These are phyloP conservation scores for Aldabrachelys gigantea DNA, from an alignment of 2,113 vertebrate genomes.

Conservation along the genomic window DNA sequence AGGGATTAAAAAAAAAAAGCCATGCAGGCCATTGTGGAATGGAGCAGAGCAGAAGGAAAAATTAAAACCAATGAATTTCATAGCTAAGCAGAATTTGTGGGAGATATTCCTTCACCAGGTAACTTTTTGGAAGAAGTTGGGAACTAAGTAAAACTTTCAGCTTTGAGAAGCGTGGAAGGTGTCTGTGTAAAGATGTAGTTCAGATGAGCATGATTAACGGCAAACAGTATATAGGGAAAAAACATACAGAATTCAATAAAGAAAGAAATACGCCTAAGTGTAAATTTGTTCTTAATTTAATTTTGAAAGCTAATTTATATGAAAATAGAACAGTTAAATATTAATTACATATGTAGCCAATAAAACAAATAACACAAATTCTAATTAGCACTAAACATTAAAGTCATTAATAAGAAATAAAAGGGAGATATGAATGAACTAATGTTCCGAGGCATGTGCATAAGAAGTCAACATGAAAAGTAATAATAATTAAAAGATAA, in stretches of 20 bases:
- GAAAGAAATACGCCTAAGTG: not conserved
- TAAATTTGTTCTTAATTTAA: not conserved
- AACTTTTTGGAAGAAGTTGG: not conserved
- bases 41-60: not conserved
- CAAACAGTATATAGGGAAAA: accelerated
- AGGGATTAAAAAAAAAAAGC: not conserved
- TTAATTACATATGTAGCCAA: not conserved
- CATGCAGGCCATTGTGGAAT: not conserved
- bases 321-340: not conserved
- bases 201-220: not conserved
- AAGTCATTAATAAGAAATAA: not conserved
- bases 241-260: not conserved
- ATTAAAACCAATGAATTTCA: accelerated
- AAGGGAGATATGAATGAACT: not conserved
- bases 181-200: too few relatives aligned
- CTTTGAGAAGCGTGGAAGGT: not conserved
- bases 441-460: not conserved
- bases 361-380: not conserved
- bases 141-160: not conserved
- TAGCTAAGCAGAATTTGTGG: not conserved
- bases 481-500: slow-evolving; percentile 70
- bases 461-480: slow-evolving; percentile 31
- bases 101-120: accelerated
- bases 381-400: slow-evolving; percentile 2
- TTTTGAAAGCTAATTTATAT: not conserved